A percentile compares a stretch with the other conserved stretches of the same genome.
phyloP scores from a whole-genome alignment of 2,797 vertebrate genomes.

The Eulemur rubriventer region DNA sequence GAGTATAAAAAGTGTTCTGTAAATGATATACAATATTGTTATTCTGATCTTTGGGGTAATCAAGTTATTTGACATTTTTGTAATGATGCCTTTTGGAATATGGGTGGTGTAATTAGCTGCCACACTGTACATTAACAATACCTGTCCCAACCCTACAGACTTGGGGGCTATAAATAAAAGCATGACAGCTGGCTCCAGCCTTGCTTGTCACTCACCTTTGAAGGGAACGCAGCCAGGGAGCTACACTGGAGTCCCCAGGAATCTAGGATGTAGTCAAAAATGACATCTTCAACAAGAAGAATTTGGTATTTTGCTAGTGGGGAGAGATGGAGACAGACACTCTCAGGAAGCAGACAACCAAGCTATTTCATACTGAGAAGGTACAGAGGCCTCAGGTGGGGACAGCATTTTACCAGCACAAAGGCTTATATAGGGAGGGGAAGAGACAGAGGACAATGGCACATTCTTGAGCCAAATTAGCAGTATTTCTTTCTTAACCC shows the following conservation, averaged over 20 bases:
- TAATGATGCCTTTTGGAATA: slow-evolving; percentile 65
- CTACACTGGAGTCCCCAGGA: slow-evolving; percentile 48
- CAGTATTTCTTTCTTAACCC: slow-evolving; percentile 16
- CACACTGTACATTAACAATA: slow-evolving; percentile 62
- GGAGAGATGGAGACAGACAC: neutral
- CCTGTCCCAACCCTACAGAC: slow-evolving; percentile 51
- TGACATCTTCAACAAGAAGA: neutral
- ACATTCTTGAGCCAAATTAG: slow-evolving; percentile 35
- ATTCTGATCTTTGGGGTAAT: slow-evolving; percentile 66
- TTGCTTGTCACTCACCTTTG: slow-evolving; percentile 62
- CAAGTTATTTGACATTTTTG: slow-evolving; percentile 71
- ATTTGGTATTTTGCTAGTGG: slow-evolving; percentile 31
- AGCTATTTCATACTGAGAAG: slow-evolving; percentile 25
- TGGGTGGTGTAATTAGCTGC: slow-evolving; percentile 61
- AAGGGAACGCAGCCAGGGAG: slow-evolving; percentile 50
- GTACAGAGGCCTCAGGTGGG: neutral
- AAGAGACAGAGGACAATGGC: neutral
- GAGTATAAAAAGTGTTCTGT: slow-evolving; percentile 56
- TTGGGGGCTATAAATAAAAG: slow-evolving; percentile 77
- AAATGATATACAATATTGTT: slow-evolving; percentile 70
- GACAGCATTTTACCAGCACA: neutral
- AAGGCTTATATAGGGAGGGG: neutral
- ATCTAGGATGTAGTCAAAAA: slow-evolving; percentile 59
- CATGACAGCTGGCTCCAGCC: slow-evolving; percentile 60
- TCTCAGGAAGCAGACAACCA: slow-evolving; percentile 2